Base-by-base conservation (phyloP, 2,113 vertebrate species). In the Madoqua kirkii region DNA sequence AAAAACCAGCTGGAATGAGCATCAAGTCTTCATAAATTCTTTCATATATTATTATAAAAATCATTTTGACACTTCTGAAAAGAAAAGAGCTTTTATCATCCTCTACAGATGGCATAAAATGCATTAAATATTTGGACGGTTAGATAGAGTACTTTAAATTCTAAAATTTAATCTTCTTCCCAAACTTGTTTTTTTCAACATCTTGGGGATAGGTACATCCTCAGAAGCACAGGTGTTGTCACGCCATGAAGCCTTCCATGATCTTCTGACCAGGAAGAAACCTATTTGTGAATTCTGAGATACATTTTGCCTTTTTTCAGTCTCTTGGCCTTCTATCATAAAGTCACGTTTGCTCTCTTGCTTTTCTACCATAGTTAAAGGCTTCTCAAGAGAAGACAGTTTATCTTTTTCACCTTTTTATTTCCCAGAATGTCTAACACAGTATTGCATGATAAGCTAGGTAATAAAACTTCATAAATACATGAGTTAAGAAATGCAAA, bases 81-180 rank as follows among this genome's bases (percentile, higher is more conserved):
- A 83, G 86, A 40, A 96, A 87, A 91, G 11, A 88, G 55, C 19
- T 71, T 93, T 91, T 60, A 91, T 40, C 50, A 0, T 95, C 89
- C 36, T 86, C 33, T 95, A 57, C 17, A 92, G 84, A 84, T 17
- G 60, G 90, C 7, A 87, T 31, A 89, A 87, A 43, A 91, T 91
- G 4, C 25, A 91, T 74, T 95, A 92, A 48, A 55, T 91, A 10
- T 40, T 87, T 23, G 29, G 13, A 94, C 76, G 27, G 7, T 31
- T 17, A 25, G n/a, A 85, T n/a, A 50, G 81, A 87, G 67, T 81
- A 95, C 92, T 93, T 88, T 91, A 67, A 96, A 67, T 25, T 96
- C 7, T 88, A 60, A 95, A 48, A 91, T 31, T 84, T 87, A 87
- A 64, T 81, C 25, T 87, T 95, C 90, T 50, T 45, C 29, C 60